Conservation (phyloP, 2,113 vertebrate species). For the Nyctereutes procyonoides region DNA sequence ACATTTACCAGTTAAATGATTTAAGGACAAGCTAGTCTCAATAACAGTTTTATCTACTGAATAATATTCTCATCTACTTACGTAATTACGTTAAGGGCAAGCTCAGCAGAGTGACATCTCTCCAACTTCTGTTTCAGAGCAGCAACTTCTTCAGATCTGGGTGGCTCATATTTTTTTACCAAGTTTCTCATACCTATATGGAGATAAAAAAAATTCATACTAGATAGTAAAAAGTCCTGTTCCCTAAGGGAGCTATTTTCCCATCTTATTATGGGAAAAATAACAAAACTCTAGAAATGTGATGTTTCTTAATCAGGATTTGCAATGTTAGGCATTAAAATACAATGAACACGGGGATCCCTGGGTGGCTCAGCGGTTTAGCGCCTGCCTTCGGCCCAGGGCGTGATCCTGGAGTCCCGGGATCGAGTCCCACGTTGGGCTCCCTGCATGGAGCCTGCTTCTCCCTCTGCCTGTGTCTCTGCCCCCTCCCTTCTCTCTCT, state of each 20-base stretch:
- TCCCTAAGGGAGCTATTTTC: not conserved
- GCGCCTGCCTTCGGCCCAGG: too few species aligned
- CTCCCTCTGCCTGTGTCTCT: too few species aligned
- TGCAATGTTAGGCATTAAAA: slow-evolving; percentile 19
- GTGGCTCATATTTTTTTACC: slow-evolving; percentile 93
- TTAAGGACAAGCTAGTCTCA: not conserved
- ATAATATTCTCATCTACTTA: slow-evolving; percentile 85
- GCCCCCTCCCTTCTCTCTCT: too few species aligned
- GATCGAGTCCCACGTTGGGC: too few species aligned
- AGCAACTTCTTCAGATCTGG: slow-evolving; percentile 91
- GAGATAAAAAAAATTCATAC: slow-evolving; percentile 33
- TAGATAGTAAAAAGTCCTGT: slow-evolving; percentile 12
- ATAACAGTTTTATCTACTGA: not conserved
- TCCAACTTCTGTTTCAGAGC: slow-evolving; percentile 94
- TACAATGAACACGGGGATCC: not conserved
- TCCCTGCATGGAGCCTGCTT: too few species aligned
- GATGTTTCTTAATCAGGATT: not conserved
- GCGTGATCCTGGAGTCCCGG: too few species aligned
- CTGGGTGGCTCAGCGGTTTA: too few species aligned
- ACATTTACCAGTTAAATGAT: slow-evolving; percentile 14
- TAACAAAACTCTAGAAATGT: not conserved
- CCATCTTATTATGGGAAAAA: not conserved
- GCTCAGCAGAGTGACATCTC: slow-evolving; percentile 92
- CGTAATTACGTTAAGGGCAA: slow-evolving; percentile 85
- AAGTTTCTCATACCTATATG: slow-evolving; percentile 92